These are phyloP conservation scores for Polypterus bichir DNA, from an alignment of 2,113 vertebrate species.

Conservation along the genomic window DNA sequence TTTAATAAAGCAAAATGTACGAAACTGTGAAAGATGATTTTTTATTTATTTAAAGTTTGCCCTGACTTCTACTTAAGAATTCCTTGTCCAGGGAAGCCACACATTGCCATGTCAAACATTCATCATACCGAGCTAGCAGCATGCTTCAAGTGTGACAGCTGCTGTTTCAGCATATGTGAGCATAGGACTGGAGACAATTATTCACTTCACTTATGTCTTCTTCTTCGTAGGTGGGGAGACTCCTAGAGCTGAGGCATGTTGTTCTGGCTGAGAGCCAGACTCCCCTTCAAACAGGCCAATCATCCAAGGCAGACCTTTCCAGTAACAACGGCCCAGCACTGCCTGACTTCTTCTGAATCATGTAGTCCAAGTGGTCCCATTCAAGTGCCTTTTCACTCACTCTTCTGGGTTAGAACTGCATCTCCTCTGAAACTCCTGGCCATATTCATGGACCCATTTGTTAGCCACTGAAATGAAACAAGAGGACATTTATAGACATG, in stretches of 20 bases:
- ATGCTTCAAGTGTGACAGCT: no score
- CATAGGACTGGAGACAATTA: no score
- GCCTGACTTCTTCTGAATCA: slow-evolving; percentile 22
- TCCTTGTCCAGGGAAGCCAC: no score
- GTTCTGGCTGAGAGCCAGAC: neutral
- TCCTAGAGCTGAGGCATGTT: neutral
- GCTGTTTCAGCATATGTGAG: no score
- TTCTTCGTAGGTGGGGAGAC: neutral
- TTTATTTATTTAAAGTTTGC: no score
- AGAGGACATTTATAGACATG: neutral
- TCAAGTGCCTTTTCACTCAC: slow-evolving; percentile 23
- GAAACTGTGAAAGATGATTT: no score
- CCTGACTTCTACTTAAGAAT: no score
- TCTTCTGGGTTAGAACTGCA: slow-evolving; percentile 57
- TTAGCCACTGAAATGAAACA: slow-evolving; percentile 70
- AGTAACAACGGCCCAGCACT: slow-evolving; percentile 5
- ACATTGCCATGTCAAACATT: no score
- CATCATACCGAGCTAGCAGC: no score
- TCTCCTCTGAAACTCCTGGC: slow-evolving; percentile 74
- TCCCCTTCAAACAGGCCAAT: no score
- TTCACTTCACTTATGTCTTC: neutral
- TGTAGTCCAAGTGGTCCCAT: slow-evolving; percentile 26
- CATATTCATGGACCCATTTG: slow-evolving; percentile 85
- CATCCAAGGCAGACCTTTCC: slow-evolving; percentile 2
- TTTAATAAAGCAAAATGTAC: no score